These are phyloP conservation scores for Tamandua tetradactyla DNA, from an alignment of 2,797 vertebrate genomes.

Conservation along the genomic window DNA sequence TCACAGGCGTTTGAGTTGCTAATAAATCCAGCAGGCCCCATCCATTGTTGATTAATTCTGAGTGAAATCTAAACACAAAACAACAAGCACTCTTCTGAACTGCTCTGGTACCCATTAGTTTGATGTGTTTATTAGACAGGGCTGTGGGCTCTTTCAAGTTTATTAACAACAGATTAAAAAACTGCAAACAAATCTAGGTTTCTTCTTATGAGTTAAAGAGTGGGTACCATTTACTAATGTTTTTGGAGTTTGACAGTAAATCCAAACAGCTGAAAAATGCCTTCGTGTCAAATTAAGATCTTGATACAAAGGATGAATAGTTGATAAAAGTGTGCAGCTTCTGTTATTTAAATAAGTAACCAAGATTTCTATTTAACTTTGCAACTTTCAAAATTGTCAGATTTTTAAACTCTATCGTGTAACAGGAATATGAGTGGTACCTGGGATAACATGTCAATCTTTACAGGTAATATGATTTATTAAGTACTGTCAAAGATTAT, in stretches of 20 bases:
- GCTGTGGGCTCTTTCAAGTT: conserved; percentile 86
- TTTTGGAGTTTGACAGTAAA: conserved; percentile 76
- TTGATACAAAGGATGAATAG: neutral
- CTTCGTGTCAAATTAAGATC: conserved; percentile 54
- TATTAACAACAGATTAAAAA: conserved; percentile 88
- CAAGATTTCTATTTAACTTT: neutral
- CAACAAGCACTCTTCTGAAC: conserved; percentile 86
- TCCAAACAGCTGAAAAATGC: conserved; percentile 72
- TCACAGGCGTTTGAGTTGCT: conserved; percentile 86
- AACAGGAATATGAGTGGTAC: neutral
- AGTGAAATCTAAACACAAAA: conserved; percentile 89
- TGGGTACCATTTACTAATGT: conserved; percentile 65
- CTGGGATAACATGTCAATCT: neutral
- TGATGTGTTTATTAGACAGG: conserved; percentile 88
- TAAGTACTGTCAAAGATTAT: neutral
- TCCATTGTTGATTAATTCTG: conserved; percentile 88
- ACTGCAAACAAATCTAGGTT: conserved; percentile 83
- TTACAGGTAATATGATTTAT: neutral
- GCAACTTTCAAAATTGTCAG: neutral
- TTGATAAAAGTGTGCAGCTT: neutral
- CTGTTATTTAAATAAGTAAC: neutral
- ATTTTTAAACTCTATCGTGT: conserved; percentile 11
- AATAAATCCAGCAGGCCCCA: conserved; percentile 86
- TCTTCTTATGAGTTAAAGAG: conserved; percentile 77
- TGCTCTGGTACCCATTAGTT: conserved; percentile 84